These are phyloP conservation scores for Pteruthius melanotis DNA, from an alignment of 2,113 vertebrate genomes.

Conservation along the genomic window DNA sequence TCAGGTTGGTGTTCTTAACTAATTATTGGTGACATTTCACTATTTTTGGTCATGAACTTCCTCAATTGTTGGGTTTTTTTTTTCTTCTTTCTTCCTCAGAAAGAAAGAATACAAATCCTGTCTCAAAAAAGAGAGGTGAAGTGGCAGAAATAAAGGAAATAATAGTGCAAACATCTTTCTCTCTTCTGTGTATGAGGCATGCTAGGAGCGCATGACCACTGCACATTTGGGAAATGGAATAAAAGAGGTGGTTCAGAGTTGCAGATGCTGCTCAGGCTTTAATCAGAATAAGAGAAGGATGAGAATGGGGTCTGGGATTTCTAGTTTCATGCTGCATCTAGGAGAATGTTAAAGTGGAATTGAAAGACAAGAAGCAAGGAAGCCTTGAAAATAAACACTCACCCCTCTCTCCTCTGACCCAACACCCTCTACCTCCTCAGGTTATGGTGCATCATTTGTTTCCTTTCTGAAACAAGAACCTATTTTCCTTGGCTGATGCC, in stretches of 20 bases:
- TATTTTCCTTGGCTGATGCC: not conserved
- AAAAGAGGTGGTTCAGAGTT: not conserved
- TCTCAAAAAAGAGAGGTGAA: not conserved
- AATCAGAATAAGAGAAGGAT: not conserved
- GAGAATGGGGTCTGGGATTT: not conserved
- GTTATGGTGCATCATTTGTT: not conserved
- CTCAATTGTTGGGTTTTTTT: not conserved
- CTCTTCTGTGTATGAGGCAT: not conserved
- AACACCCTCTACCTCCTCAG: fast-evolving
- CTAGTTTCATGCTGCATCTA: not conserved
- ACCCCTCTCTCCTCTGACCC: not conserved
- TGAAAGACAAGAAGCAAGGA: slow-evolving; percentile 1
- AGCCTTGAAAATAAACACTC: not conserved
- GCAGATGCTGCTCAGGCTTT: not conserved
- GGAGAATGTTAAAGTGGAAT: not conserved
- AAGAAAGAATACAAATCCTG: not conserved
- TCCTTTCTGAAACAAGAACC: not conserved
- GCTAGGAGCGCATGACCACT: not conserved
- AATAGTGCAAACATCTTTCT: not conserved
- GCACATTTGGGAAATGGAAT: not conserved
- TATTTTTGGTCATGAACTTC: slow-evolving; percentile 22
- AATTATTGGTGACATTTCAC: slow-evolving; percentile 44
- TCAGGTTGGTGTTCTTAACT: slow-evolving; percentile 15
- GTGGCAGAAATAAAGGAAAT: slow-evolving; percentile 21
- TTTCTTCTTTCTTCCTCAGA: not conserved